Evolutionary conservation across 2,888 invertebrate genomes (phyloP).

Genomic region (Melieria crassipennis): DNA sequence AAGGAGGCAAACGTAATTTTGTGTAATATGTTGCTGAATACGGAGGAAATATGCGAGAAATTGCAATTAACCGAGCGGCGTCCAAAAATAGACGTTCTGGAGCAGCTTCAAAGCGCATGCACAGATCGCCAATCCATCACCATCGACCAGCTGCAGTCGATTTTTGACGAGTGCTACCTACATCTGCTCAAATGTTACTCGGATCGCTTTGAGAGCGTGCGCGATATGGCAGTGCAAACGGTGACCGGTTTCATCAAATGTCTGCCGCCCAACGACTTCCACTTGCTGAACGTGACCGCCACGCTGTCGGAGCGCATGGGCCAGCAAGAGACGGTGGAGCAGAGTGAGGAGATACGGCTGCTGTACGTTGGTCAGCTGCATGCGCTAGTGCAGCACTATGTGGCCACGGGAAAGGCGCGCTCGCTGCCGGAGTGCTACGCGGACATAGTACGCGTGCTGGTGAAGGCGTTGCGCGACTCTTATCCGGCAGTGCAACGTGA

Average conservation of each 20-base stretch:
- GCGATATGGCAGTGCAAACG: conserved; percentile 53
- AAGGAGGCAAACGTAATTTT: not conserved
- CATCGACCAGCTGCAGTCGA: conserved; percentile 39
- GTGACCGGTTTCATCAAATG: conserved; percentile 57
- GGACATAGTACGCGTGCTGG: conserved; percentile 78
- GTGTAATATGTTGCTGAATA: conserved; percentile 32
- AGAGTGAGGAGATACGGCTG: conserved; percentile 84
- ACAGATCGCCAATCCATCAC: conserved; percentile 16
- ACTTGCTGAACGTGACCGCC: conserved; percentile 79
- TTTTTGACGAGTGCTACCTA: conserved; percentile 60
- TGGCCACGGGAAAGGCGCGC: conserved; percentile 67
- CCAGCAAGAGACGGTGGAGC: conserved; percentile 75
- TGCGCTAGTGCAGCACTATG: conserved; percentile 73
- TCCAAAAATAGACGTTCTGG: conserved; percentile 44
- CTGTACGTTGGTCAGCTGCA: conserved; percentile 74
- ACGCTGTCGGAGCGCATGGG: conserved; percentile 81
- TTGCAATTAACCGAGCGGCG: conserved; percentile 48
- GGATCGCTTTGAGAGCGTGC: conserved; percentile 62
- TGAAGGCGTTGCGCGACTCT: conserved; percentile 78
- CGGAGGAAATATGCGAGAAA: conserved; percentile 46
- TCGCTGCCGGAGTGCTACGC: conserved; percentile 55
- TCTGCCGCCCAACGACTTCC: conserved; percentile 75
- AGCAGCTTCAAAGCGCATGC: conserved; percentile 41
- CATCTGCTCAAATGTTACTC: conserved; percentile 62
- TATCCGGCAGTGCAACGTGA: conserved; percentile 84